Base-by-base conservation (phyloP, 1,140 invertebrate species). In the Micrasema minimum region DNA sequence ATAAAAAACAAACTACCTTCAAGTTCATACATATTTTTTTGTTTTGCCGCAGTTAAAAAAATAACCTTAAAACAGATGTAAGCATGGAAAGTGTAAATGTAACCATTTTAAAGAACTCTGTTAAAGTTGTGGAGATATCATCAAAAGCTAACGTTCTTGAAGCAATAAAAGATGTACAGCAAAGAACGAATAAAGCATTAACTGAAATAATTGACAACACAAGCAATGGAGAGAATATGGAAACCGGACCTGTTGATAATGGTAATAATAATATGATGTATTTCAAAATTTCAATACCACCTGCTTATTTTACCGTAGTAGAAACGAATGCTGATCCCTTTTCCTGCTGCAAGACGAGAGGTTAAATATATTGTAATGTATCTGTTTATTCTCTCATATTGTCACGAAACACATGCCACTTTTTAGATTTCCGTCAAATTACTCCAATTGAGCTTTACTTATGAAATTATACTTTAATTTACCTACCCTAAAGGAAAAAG, bases 161-260 rank as follows among this genome's bases (percentile, higher is more conserved):
- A 22, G 66, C 66, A 43, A 57, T 68, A 14, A 57, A 38, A 59
- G 23, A 31, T 31, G 41, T 59, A 1, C 37, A 57, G 46, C 51
- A 68, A 16, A 68, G 18, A 51, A 51, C 62, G 9, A 73, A 73
- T 46, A 38, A 59, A 57, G 9, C 41, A 41, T 48, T 66, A 48
- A 59, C 66, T n/a, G 57, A 72, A 16, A 50, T 72, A 31, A 72
- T 72, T 35, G 41, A 50, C 16, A 62, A 65, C 9, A 16, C 62
- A 11, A 45, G 50, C 26, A 66, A 66, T 43, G 50, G 62, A 18
- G 26, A 43, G 1, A 35, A 55, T 35, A 22, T 48, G 53, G 35
- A 61, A 41, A 62, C 45, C 37, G 41, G 41, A 22, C 22, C 45
- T 35, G 59, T 16, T 7, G 53, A 69, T 14, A 69, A 57, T 16